Percentiles rank a stretch among this genome's conserved stretches.
Conservation (phyloP, 2,797 vertebrate species). For the Cuculus canorus region DNA sequence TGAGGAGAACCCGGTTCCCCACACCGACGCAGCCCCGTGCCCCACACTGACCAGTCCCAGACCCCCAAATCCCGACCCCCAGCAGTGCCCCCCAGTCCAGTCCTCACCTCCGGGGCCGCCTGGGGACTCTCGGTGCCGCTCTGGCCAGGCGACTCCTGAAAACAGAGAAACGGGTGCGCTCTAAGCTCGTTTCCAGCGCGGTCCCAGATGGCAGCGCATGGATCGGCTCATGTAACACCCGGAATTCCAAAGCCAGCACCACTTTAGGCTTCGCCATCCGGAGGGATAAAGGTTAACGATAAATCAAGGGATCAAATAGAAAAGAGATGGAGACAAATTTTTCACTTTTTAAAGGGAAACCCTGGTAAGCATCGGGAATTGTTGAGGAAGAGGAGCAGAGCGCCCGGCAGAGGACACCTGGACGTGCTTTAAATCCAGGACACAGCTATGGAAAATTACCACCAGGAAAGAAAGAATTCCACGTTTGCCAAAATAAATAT, state of each 20-base stretch:
- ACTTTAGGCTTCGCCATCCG: accelerated
- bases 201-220: too few relatives aligned
- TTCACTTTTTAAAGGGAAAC: neutral
- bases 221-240: neutral
- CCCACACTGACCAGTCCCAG: neutral
- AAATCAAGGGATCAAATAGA: neutral
- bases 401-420: neutral
- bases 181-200: too few relatives aligned
- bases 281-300: neutral
- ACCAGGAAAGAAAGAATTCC: neutral
- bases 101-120: constrained; percentile 23
- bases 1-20: too few relatives aligned
- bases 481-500: neutral
- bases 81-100: neutral
- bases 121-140: constrained; percentile 3
- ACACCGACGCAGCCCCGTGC: neutral
- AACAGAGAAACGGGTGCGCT: neutral
- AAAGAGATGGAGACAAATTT: neutral
- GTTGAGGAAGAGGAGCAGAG: neutral
- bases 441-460: neutral
- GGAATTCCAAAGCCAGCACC: neutral
- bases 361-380: neutral
- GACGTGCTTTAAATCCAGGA: neutral
- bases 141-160: constrained; percentile 37
- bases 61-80: neutral